Evolutionary conservation across 2,113 vertebrate species (phyloP).

Genomic region (Erythrolamprus reginae): DNA sequence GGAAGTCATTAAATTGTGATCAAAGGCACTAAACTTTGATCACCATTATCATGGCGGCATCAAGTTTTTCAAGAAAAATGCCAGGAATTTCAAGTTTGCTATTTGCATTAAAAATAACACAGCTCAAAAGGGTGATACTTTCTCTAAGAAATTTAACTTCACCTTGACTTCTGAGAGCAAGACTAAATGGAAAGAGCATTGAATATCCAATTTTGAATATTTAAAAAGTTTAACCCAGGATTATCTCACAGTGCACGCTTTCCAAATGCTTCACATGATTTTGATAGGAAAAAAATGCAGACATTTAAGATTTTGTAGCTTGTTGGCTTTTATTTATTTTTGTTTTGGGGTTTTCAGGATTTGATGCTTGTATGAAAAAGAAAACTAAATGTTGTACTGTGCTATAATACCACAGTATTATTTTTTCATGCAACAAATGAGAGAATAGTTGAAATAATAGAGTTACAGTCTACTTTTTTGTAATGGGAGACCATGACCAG

Average conservation of each 20-base stretch:
- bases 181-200: not conserved
- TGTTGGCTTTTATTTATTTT: not conserved
- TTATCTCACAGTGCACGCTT: not conserved
- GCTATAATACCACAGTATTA: not conserved
- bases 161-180: not conserved
- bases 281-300: not conserved
- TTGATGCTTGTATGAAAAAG: not conserved
- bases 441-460: not conserved
- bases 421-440: not conserved
- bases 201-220: not conserved
- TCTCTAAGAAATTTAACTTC: not conserved
- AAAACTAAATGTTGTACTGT: not conserved
- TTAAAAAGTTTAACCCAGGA: not conserved
- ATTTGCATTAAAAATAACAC: not conserved
- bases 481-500: not conserved
- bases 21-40: too few relatives aligned
- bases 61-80: not conserved
- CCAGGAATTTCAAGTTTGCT: not conserved
- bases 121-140: not conserved
- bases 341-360: not conserved
- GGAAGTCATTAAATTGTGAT: too few relatives aligned
- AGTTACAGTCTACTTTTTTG: not conserved
- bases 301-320: not conserved
- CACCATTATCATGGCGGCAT: not conserved
- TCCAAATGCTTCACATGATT: not conserved